Percentiles rank a stretch among this genome's conserved stretches.
phyloP scores from a whole-genome alignment of 2,797 vertebrate genomes.

The Acrossocheilus fasciatus region DNA sequence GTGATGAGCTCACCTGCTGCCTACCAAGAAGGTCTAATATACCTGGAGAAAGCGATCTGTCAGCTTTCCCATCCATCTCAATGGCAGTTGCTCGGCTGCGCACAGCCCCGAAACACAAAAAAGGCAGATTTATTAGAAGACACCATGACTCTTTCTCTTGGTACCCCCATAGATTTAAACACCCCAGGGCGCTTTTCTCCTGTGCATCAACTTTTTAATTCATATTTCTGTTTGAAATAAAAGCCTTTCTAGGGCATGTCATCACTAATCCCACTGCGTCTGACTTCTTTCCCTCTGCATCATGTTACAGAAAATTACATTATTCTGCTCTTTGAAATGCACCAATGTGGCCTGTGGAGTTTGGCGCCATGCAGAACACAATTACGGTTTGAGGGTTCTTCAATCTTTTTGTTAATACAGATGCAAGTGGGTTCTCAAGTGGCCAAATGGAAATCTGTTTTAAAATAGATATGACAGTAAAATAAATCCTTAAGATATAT shows the following conservation, averaged over 20 bases:
- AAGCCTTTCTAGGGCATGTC: conserved; percentile 26
- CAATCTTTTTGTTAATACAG: not conserved
- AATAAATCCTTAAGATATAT: conserved; percentile 1
- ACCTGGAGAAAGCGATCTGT: conserved; percentile 16
- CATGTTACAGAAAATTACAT: conserved; percentile 5
- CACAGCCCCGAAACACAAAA: not conserved
- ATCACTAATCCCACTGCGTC: conserved; percentile 21
- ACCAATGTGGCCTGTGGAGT: conserved; percentile 16
- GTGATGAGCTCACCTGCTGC: conserved; percentile 15
- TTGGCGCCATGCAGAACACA: not conserved
- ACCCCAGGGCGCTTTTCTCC: conserved; percentile 8
- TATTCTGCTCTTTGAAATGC: conserved; percentile 28
- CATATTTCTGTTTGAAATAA: conserved; percentile 42
- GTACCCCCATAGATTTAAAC: not conserved
- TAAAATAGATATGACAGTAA: not conserved
- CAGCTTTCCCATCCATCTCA: conserved; percentile 1
- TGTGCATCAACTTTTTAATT: conserved; percentile 15
- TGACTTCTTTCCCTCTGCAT: not conserved
- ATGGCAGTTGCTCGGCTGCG: not conserved
- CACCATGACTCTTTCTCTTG: not conserved
- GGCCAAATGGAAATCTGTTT: not conserved
- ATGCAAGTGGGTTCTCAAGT: not conserved
- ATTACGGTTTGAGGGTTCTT: not conserved
- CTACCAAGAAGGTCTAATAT: conserved; percentile 13
- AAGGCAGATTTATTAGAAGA: conserved; percentile 6